Evolutionary conservation across 1,140 invertebrate genomes (phyloP).

Genomic region (Trichoplusia ni): DNA sequence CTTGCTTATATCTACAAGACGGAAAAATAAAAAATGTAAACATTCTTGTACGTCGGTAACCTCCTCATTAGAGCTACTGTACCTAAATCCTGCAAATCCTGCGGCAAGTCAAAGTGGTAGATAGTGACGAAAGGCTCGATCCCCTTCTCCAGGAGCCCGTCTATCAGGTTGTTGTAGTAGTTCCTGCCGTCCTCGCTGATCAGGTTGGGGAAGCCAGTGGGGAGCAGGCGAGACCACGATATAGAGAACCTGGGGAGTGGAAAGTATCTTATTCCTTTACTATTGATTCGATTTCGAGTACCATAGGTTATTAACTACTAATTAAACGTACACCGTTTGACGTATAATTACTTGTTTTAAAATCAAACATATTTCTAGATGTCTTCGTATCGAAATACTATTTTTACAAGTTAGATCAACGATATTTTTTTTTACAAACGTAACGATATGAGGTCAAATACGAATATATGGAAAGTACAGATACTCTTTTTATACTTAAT

Average conservation of each 20-base stretch:
- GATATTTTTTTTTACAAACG: no score
- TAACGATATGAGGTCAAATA: no score
- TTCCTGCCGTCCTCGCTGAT: conserved; percentile 50
- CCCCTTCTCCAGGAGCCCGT: conserved; percentile 76
- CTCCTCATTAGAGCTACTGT: conserved; percentile 23
- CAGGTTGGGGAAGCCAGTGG: conserved; percentile 40
- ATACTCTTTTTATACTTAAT: not conserved
- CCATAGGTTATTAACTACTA: not conserved
- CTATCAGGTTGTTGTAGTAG: conserved; percentile 80
- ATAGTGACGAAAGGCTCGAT: conserved; percentile 82
- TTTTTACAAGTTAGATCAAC: no score
- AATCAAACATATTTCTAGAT: no score
- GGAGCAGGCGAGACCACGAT: conserved; percentile 54
- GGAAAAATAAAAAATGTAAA: not conserved
- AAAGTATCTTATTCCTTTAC: not conserved
- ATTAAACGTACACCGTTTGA: not conserved
- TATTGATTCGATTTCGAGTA: not conserved
- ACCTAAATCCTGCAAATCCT: conserved; percentile 62
- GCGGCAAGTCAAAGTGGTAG: conserved; percentile 65
- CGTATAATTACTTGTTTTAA: no score
- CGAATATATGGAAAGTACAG: no score
- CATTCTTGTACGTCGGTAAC: no score
- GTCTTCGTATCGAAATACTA: no score
- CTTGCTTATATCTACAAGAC: no score
- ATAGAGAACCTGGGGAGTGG: conserved; percentile 48